Percentiles rank a stretch among this genome's conserved stretches.
Evolutionary conservation across 2,797 vertebrate genomes (phyloP).

Genomic region (Epinephelus malabaricus): DNA sequence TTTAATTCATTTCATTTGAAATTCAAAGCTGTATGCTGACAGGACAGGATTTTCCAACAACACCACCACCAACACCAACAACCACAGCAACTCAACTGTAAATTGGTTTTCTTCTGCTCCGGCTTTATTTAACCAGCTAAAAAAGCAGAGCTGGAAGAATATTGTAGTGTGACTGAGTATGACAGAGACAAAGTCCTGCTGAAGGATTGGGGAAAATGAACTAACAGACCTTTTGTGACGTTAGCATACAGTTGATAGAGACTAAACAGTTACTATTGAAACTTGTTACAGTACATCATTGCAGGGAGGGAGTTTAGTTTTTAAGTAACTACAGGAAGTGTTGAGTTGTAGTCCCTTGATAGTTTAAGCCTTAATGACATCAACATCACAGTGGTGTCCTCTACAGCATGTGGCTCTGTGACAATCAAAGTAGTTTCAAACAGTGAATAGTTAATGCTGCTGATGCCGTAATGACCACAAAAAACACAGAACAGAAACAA

Average conservation of each 20-base stretch:
- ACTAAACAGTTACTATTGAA: background rate
- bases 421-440: too few species aligned
- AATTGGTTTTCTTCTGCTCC: background rate
- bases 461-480: too few species aligned
- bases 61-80: background rate
- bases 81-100: background rate
- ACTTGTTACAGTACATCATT: background rate
- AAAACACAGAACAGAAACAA: too few species aligned
- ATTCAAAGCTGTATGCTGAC: background rate
- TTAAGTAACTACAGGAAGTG: background rate
- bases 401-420: too few species aligned
- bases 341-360: background rate
- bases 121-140: background rate
- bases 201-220: background rate
- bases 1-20: constrained; percentile 8
- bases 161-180: background rate
- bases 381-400: too few species aligned
- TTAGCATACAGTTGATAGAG: background rate
- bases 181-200: background rate
- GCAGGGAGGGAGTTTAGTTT: background rate
- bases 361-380: background rate
- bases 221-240: background rate
- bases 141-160: background rate
- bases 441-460: too few species aligned
- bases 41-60: background rate